Evolutionary conservation across 2,888 invertebrate genomes (phyloP).

Genomic region (Quadriops clusia): DNA sequence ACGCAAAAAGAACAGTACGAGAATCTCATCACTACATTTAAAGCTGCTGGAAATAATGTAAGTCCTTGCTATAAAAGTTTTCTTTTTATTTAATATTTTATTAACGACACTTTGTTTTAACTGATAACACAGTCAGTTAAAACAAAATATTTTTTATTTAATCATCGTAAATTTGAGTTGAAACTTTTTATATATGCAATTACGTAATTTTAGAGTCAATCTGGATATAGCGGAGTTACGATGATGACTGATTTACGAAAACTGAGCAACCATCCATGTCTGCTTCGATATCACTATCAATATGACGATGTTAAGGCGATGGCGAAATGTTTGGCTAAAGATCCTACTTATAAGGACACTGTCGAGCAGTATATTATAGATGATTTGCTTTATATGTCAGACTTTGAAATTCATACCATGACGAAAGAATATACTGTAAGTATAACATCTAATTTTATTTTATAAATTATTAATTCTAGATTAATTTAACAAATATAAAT

Average conservation of each 20-base stretch:
- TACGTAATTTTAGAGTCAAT: conserved; percentile 41
- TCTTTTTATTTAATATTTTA: conserved; percentile 6
- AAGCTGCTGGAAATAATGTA: conserved; percentile 48
- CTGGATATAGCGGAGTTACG: conserved; percentile 54
- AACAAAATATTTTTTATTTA: conserved; percentile 4
- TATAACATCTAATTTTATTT: too few species aligned
- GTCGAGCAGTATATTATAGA: conserved; percentile 71
- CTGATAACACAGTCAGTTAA: background rate
- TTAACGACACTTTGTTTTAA: conserved; percentile 6
- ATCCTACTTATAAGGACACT: conserved; percentile 61
- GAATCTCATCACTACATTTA: conserved; percentile 55
- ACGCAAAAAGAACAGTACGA: conserved; percentile 67
- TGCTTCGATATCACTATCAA: conserved; percentile 64
- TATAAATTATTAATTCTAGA: too few species aligned
- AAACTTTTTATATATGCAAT: conserved; percentile 3
- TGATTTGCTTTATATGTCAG: conserved; percentile 77
- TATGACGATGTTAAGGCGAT: conserved; percentile 53
- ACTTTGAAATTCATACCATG: conserved; percentile 81
- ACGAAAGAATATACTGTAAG: conserved; percentile 54
- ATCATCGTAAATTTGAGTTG: background rate
- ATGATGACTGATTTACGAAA: conserved; percentile 93
- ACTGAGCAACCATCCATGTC: conserved; percentile 84
- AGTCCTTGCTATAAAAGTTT: conserved; percentile 18
- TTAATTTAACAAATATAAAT: too few species aligned
- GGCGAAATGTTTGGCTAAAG: conserved; percentile 54